These are phyloP conservation scores for Dilophus febrilis DNA, from an alignment of 2,888 invertebrate genomes.

Conservation along the genomic window DNA sequence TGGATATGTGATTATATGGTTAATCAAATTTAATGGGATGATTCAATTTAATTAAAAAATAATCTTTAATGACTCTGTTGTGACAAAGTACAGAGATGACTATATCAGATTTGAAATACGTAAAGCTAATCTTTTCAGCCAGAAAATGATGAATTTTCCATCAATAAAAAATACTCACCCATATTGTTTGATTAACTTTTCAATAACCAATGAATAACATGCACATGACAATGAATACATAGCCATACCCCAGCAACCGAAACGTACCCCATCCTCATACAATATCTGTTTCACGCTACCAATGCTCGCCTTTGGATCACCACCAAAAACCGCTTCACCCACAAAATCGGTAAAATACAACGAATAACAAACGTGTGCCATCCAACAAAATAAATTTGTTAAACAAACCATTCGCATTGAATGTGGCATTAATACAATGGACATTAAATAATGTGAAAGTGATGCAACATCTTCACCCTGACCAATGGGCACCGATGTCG, in stretches of 20 bases:
- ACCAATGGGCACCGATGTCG: constrained; percentile 11
- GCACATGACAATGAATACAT: constrained; percentile 91
- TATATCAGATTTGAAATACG: too few relatives aligned
- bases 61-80: too few relatives aligned
- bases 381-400: constrained; percentile 94
- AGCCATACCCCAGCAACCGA: constrained; percentile 95
- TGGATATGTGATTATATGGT: too few relatives aligned
- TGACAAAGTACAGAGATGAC: too few relatives aligned
- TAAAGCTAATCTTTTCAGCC: too few relatives aligned
- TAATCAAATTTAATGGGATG: too few relatives aligned
- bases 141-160: neutral
- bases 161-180: constrained; percentile 31
- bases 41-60: too few relatives aligned
- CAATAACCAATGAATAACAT: constrained; percentile 77
- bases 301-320: constrained; percentile 44
- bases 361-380: constrained; percentile 60
- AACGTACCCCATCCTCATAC: constrained; percentile 83
- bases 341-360: constrained; percentile 11
- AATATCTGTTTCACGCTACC: constrained; percentile 43
- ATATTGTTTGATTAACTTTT: constrained; percentile 59
- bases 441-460: constrained; percentile 63
- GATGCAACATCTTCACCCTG: constrained; percentile 32
- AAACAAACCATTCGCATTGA: constrained; percentile 74
- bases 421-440: constrained; percentile 82
- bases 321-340: constrained; percentile 26